Conservation (phyloP, 2,113 vertebrate genomes). For the Uria lomvia region DNA sequence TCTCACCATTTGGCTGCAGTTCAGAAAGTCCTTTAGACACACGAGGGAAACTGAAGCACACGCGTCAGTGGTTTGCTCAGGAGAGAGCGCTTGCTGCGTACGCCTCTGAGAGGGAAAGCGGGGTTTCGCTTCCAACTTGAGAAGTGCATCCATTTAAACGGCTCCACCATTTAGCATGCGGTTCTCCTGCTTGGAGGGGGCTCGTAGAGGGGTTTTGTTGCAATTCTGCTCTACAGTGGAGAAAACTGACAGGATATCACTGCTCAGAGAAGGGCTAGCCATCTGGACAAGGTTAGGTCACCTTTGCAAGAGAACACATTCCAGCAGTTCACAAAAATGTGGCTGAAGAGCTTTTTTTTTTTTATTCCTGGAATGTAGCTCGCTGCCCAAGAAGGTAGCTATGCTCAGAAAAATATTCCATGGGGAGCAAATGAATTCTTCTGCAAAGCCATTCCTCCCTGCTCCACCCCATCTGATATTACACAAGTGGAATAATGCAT, state of each 20-base stretch:
- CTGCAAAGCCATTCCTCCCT: constrained; percentile 17
- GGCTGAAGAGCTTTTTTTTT: background rate
- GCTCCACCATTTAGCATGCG: background rate
- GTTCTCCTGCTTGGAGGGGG: background rate
- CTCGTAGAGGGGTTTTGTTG: background rate
- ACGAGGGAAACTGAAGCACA: background rate
- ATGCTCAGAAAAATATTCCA: constrained; percentile 10
- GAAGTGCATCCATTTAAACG: background rate
- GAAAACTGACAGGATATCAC: background rate
- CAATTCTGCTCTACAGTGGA: background rate
- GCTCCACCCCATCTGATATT: constrained; percentile 36
- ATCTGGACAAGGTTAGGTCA: background rate
- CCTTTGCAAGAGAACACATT: background rate
- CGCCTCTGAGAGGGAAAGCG: background rate
- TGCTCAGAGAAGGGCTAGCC: background rate
- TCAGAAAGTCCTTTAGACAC: background rate
- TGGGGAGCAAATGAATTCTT: constrained; percentile 21
- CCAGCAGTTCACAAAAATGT: background rate
- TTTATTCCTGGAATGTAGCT: constrained; percentile 5
- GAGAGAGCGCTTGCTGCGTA: background rate
- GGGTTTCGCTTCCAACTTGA: background rate
- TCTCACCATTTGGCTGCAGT: background rate
- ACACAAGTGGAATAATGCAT: constrained; percentile 57
- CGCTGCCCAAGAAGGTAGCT: constrained; percentile 33
- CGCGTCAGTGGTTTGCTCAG: background rate